Percentiles rank a stretch among this genome's conserved stretches.
phyloP scores from a whole-genome alignment of 1,140 invertebrate species.

The Lepidurus couesii region DNA sequence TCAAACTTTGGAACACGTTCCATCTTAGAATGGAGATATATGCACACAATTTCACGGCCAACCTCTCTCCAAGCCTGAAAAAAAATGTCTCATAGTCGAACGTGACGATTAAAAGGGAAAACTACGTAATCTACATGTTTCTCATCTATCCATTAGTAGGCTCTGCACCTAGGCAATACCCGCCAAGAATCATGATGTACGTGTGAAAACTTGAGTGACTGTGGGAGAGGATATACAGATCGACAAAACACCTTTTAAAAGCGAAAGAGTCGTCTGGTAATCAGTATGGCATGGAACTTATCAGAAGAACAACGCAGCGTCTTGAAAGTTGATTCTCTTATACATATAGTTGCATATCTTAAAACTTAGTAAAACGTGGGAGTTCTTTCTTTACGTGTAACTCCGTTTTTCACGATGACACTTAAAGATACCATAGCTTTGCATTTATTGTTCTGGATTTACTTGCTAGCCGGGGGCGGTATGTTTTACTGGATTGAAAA shows the following conservation, averaged over 20 bases:
- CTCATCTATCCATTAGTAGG: neutral
- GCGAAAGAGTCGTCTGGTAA: neutral
- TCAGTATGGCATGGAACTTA: neutral
- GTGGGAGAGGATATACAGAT: neutral
- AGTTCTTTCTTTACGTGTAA: neutral
- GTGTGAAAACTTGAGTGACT: neutral
- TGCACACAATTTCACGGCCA: too few relatives aligned
- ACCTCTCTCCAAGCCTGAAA: too few relatives aligned
- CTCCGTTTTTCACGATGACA: neutral
- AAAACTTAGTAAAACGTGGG: neutral
- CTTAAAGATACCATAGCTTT: slow-evolving; percentile 23
- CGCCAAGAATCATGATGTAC: neutral
- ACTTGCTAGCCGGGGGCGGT: slow-evolving; percentile 22
- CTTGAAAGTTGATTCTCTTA: neutral
- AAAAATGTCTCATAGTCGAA: neutral
- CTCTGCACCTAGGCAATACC: neutral
- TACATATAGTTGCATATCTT: neutral
- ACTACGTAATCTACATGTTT: neutral
- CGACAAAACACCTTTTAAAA: neutral
- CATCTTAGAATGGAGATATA: too few relatives aligned
- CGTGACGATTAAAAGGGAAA: neutral
- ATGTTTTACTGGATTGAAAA: slow-evolving; percentile 29
- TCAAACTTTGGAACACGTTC: too few relatives aligned
- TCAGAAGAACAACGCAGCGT: neutral
- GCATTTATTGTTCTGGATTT: slow-evolving; percentile 31